A percentile compares a stretch with the other conserved stretches of the same genome.
These are phyloP conservation scores for Nerophis ophidion DNA, from an alignment of 2,113 vertebrate species.

Conservation along the genomic window DNA sequence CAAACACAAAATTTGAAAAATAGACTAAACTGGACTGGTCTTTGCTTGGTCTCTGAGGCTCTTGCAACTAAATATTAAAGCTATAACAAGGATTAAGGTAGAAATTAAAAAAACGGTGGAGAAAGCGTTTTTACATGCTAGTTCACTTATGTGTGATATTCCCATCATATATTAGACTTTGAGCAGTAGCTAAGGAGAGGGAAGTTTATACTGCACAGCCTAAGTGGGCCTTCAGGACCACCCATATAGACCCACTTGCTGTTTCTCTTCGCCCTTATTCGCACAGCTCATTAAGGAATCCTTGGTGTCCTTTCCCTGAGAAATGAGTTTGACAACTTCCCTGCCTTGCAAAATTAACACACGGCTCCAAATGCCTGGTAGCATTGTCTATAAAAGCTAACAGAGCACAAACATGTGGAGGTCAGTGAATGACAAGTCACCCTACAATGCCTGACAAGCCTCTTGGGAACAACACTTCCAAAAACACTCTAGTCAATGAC, in stretches of 20 bases:
- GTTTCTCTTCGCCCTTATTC: constrained; percentile 6
- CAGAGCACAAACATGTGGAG: constrained; percentile 35
- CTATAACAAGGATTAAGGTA: constrained; percentile 4
- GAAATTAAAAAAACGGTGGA: constrained; percentile 8
- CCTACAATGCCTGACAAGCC: constrained; percentile 45
- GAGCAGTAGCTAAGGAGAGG: not conserved
- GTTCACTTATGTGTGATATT: not conserved
- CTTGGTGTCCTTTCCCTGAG: constrained; percentile 3
- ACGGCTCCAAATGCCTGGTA: constrained; percentile 21
- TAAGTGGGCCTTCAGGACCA: constrained; percentile 5
- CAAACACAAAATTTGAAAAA: constrained; percentile 8
- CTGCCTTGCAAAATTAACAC: constrained; percentile 17
- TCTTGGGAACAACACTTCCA: constrained; percentile 39
- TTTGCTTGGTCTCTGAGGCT: constrained; percentile 5
- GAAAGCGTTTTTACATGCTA: not conserved
- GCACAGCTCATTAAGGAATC: not conserved
- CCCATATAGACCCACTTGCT: constrained; percentile 4
- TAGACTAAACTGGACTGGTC: constrained; percentile 14
- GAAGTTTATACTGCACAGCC: not conserved
- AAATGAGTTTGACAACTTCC: constrained; percentile 17
- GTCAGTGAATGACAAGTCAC: constrained; percentile 58
- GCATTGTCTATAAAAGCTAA: constrained; percentile 32
- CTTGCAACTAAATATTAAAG: constrained; percentile 30
- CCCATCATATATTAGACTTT: constrained; percentile 5
- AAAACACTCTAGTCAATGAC: constrained; percentile 59